These are phyloP conservation scores for Malurus melanocephalus DNA, from an alignment of 2,113 vertebrate species.

Conservation along the genomic window DNA sequence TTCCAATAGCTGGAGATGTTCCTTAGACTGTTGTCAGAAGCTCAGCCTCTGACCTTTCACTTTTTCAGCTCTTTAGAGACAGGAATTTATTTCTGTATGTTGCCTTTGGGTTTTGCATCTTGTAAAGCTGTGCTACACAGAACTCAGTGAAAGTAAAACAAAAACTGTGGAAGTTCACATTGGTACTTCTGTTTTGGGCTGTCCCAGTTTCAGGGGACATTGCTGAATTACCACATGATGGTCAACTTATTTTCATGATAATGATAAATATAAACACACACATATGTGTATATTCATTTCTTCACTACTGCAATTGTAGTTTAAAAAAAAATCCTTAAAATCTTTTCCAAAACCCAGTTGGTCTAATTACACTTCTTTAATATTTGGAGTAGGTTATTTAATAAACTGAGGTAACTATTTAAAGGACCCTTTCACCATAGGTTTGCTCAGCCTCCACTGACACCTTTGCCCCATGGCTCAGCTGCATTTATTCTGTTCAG, in stretches of 20 bases:
- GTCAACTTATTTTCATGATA: neutral
- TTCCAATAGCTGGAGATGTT: neutral
- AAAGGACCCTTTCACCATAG: neutral
- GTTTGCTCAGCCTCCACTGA: neutral
- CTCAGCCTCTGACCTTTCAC: neutral
- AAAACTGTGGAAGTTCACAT: neutral
- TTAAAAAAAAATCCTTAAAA: neutral
- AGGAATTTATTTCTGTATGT: neutral
- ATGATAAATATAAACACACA: neutral
- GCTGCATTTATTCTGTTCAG: neutral
- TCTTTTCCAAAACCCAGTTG: neutral
- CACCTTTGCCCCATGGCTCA: neutral
- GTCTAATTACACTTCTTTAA: neutral
- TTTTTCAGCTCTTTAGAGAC: neutral
- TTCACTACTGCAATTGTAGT: neutral
- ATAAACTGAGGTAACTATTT: neutral
- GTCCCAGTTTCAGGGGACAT: neutral
- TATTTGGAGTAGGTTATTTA: neutral
- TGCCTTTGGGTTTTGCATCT: neutral
- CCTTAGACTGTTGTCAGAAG: neutral
- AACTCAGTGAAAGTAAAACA: neutral
- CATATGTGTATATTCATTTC: accelerated
- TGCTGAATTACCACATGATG: neutral
- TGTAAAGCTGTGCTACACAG: neutral
- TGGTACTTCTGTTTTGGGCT: neutral